Evolutionary conservation across 1,140 invertebrate species (phyloP).

Genomic region (Heliothis subflexa): DNA sequence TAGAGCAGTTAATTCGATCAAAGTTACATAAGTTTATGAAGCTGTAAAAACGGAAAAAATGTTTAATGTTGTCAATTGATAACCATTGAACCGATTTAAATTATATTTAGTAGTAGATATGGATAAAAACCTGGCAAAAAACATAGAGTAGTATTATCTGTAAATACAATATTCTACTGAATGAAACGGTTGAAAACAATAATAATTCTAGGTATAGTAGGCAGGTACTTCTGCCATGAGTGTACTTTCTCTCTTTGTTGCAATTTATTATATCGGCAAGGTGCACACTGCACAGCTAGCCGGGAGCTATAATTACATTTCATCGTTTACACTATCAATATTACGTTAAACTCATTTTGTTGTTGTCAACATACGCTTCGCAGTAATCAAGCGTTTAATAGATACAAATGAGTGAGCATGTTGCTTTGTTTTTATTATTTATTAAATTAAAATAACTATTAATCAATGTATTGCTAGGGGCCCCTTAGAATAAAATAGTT

Average conservation of each 20-base stretch:
- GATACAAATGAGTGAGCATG: neutral
- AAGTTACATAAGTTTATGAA: neutral
- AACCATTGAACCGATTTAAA: too few relatives aligned
- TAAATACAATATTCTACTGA: too few relatives aligned
- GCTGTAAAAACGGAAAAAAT: too few relatives aligned
- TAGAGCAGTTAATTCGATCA: conserved; percentile 27
- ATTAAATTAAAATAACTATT: neutral
- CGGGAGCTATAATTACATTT: conserved; percentile 6
- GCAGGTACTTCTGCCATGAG: neutral
- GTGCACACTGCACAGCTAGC: conserved; percentile 5
- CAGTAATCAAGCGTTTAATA: conserved; percentile 3
- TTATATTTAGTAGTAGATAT: too few relatives aligned
- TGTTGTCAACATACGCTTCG: conserved; percentile 22
- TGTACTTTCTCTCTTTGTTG: conserved; percentile 1
- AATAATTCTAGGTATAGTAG: conserved; percentile 3
- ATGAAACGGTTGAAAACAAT: neutral
- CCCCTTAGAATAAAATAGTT: too few relatives aligned
- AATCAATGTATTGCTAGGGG: too few relatives aligned
- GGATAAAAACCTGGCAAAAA: too few relatives aligned
- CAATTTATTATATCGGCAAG: neutral
- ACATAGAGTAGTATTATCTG: too few relatives aligned
- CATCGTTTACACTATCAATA: neutral
- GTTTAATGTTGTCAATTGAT: too few relatives aligned
- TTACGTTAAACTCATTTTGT: conserved; percentile 9
- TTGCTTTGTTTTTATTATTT: neutral